A percentile compares a stretch with the other conserved stretches of the same genome.
Conservation (phyloP, 2,888 invertebrate genomes). For the Brachyopa scutellaris region DNA sequence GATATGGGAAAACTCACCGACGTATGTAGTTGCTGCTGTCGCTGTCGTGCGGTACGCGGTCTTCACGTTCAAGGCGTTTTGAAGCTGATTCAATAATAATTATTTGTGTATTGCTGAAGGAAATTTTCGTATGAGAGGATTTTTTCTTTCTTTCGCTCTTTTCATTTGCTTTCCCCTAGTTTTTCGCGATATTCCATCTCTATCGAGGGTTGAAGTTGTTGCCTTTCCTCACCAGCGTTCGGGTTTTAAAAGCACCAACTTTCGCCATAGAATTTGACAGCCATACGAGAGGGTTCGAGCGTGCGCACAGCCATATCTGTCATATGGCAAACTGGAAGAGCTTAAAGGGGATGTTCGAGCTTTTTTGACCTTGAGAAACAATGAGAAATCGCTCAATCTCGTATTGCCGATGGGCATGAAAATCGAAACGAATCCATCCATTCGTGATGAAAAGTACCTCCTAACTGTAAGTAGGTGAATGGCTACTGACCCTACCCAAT, state of each 20-base stretch:
- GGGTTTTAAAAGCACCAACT: not conserved
- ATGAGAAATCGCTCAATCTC: no score
- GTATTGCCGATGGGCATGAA: no score
- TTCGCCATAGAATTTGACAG: slow-evolving; percentile 20
- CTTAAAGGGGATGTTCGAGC: slow-evolving; percentile 8
- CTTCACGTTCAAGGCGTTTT: slow-evolving; percentile 71
- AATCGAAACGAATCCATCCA: not conserved
- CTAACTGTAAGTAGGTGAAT: slow-evolving; percentile 16
- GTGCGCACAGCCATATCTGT: slow-evolving; percentile 16
- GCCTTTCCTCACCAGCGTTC: not conserved
- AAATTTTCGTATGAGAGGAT: slow-evolving; percentile 58
- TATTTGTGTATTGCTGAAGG: slow-evolving; percentile 71
- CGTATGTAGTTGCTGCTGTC: slow-evolving; percentile 19
- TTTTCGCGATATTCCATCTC: slow-evolving; percentile 36
- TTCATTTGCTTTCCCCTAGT: slow-evolving; percentile 31
- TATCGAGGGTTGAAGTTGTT: slow-evolving; percentile 15
- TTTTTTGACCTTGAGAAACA: no score
- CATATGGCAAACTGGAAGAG: slow-evolving; percentile 43
- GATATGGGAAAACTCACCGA: slow-evolving; percentile 45
- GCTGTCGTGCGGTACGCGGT: slow-evolving; percentile 56
- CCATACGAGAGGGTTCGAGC: slow-evolving; percentile 1
- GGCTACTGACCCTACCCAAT: slow-evolving; percentile 36
- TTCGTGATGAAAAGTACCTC: slow-evolving; percentile 2
- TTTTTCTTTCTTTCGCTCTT: slow-evolving; percentile 2
- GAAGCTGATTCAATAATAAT: slow-evolving; percentile 72